Conservation (phyloP, 2,797 vertebrate species). For the Pipistrellus nathusii region DNA sequence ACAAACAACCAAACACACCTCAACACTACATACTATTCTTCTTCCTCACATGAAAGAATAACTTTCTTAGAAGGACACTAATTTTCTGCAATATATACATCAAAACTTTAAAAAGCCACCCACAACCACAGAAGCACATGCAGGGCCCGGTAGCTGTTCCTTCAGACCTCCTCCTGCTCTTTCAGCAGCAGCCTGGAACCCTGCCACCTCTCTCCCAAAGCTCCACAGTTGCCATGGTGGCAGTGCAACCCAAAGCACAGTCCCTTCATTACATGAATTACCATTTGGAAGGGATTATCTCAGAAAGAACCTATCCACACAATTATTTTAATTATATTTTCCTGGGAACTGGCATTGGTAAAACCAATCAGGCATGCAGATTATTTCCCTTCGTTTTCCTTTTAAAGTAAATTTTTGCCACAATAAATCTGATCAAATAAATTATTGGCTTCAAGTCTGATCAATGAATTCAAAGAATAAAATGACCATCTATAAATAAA, state of each 20-base stretch:
- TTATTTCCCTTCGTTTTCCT: conserved; percentile 29
- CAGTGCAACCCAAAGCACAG: conserved; percentile 59
- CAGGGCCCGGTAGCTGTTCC: neutral
- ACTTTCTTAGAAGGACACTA: neutral
- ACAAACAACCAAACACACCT: neutral
- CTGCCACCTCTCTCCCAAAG: conserved; percentile 69
- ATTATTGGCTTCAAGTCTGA: neutral
- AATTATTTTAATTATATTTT: conserved; percentile 61
- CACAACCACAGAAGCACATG: neutral
- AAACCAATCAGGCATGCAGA: neutral
- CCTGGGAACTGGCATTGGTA: conserved; percentile 42
- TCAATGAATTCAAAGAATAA: conserved; percentile 13
- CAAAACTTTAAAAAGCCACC: conserved; percentile 24
- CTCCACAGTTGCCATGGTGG: conserved; percentile 71
- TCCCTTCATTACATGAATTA: conserved; percentile 60
- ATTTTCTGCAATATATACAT: neutral
- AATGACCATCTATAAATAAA: conserved; percentile 25
- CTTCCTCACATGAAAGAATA: conserved; percentile 40
- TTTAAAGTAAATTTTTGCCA: conserved; percentile 25
- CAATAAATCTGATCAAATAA: conserved; percentile 62
- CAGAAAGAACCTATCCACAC: conserved; percentile 46
- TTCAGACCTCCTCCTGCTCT: neutral
- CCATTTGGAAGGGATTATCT: conserved; percentile 73
- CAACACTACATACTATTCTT: conserved; percentile 4
- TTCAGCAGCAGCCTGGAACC: conserved; percentile 60